Conservation (phyloP, 92 coral and sea anemone genomes). For the Montipora capitata region DNA sequence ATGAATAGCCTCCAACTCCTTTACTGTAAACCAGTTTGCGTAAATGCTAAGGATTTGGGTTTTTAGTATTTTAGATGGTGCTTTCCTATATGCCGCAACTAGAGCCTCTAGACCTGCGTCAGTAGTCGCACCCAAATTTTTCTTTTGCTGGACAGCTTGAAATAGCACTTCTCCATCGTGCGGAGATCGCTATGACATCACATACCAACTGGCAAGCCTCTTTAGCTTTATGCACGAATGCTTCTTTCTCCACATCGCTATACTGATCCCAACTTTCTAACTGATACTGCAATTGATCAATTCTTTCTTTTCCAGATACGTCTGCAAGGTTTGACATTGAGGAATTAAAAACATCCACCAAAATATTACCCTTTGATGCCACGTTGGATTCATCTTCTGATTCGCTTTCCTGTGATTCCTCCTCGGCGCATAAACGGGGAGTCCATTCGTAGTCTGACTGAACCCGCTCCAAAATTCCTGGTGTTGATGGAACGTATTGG, state of each 20-base stretch:
- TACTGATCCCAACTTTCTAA: slow-evolving; percentile 53
- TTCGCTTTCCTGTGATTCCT: slow-evolving; percentile 9
- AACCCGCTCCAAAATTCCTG: background rate
- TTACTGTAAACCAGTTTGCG: slow-evolving; percentile 37
- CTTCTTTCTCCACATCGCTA: slow-evolving; percentile 50
- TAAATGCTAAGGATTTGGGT: slow-evolving; percentile 60
- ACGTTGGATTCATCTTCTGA: background rate
- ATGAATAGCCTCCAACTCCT: slow-evolving; percentile 44
- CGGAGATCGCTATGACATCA: slow-evolving; percentile 42
- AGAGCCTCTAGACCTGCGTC: slow-evolving; percentile 49
- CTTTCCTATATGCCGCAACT: slow-evolving; percentile 35
- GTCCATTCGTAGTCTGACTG: slow-evolving; percentile 52
- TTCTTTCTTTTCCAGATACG: too few relatives aligned
- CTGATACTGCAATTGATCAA: slow-evolving; percentile 13
- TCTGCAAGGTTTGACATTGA: too few relatives aligned
- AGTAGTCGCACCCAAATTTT: slow-evolving; percentile 1
- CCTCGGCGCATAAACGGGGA: slow-evolving; percentile 27
- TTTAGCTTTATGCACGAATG: slow-evolving; percentile 53
- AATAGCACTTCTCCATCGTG: slow-evolving; percentile 39
- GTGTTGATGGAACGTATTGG: background rate
- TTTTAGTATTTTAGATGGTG: slow-evolving; percentile 40
- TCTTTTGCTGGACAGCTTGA: slow-evolving; percentile 34
- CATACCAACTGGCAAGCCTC: slow-evolving; percentile 67
- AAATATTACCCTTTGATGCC: background rate
- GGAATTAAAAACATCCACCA: too few relatives aligned